Conservation (phyloP, 2,113 vertebrate species). For the Nyctereutes procyonoides region DNA sequence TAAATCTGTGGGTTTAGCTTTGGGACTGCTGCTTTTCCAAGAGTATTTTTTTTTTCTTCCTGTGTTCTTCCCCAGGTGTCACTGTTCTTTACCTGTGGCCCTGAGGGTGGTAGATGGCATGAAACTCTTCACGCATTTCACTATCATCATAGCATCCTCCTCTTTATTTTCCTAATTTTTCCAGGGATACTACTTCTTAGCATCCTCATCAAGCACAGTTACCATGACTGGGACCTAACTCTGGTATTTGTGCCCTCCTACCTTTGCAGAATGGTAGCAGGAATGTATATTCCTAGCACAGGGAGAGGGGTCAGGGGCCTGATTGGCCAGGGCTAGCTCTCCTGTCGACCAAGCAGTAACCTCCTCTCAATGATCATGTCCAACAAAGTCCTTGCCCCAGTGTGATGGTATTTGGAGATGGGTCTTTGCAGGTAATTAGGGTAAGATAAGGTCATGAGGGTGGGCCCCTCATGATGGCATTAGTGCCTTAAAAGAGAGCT, state of each 20-base stretch:
- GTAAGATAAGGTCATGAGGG: background rate
- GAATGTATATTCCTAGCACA: background rate
- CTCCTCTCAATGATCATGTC: background rate
- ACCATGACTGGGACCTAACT: background rate
- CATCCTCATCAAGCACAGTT: background rate
- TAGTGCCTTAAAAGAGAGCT: background rate
- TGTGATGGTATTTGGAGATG: background rate
- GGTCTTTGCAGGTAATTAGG: background rate
- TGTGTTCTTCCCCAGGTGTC: background rate
- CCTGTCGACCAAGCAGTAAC: no score
- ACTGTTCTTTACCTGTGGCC: background rate
- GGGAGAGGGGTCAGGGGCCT: background rate
- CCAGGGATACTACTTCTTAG: background rate
- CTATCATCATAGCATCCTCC: background rate
- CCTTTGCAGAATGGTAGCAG: background rate
- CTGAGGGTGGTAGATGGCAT: background rate
- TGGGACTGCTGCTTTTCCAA: background rate
- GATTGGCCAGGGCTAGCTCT: background rate
- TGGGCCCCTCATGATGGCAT: background rate
- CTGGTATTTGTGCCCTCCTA: background rate
- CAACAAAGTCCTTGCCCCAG: background rate
- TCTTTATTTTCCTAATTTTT: background rate
- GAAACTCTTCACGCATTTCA: background rate
- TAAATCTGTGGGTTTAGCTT: background rate
- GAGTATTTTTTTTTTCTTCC: background rate